Conservation (phyloP, 1,140 invertebrate species). For the Ditylenchus dipsaci region DNA sequence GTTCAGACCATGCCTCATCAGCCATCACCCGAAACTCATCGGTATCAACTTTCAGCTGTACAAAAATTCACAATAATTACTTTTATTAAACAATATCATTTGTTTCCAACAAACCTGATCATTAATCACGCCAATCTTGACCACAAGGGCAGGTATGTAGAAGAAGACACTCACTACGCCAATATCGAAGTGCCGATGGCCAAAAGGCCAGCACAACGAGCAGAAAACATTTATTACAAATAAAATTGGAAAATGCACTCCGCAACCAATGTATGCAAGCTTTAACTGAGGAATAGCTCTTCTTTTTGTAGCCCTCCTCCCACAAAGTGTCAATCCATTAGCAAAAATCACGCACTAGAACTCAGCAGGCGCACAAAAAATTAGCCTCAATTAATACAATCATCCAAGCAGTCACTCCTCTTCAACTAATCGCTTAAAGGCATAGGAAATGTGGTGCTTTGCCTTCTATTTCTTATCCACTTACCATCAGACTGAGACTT, state of each 20-base stretch:
- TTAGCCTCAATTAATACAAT: constrained; percentile 1
- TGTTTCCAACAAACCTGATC: constrained; percentile 46
- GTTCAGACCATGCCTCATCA: constrained; percentile 49
- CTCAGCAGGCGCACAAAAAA: background rate
- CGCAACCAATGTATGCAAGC: too few relatives aligned
- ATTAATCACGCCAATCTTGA: constrained; percentile 51
- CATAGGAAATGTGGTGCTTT: too few relatives aligned
- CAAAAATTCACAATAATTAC: constrained; percentile 12
- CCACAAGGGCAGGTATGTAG: constrained; percentile 46
- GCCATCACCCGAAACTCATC: constrained; percentile 50
- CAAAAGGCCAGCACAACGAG: constrained; percentile 42
- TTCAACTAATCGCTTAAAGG: too few relatives aligned
- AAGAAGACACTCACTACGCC: constrained; percentile 42
- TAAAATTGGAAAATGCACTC: background rate
- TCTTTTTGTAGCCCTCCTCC: too few relatives aligned
- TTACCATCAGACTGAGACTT: too few relatives aligned
- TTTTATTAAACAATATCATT: too few relatives aligned
- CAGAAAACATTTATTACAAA: constrained; percentile 38
- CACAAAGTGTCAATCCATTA: too few relatives aligned
- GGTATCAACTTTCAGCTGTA: constrained; percentile 49
- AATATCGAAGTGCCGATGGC: constrained; percentile 42
- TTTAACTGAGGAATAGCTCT: too few relatives aligned
- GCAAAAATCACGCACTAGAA: too few relatives aligned
- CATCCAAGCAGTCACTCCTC: background rate
- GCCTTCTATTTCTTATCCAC: too few relatives aligned